These are phyloP conservation scores for Bombyx mandarina DNA, from an alignment of 1,140 invertebrate species.

Conservation along the genomic window DNA sequence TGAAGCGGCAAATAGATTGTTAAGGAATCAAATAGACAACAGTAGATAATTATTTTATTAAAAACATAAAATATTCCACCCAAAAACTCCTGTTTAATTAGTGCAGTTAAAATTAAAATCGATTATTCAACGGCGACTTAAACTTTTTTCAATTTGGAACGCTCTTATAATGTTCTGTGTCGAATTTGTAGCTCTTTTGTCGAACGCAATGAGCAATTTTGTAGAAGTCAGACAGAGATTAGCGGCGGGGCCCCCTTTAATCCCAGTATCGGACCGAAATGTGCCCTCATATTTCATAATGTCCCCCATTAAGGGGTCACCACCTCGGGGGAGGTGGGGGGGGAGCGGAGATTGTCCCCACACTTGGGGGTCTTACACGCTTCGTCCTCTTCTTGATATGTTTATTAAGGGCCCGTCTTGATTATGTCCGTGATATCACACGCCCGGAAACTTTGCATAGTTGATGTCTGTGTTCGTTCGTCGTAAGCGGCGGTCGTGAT, in stretches of 20 bases:
- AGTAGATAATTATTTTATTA: too few relatives aligned
- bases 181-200: slow-evolving; percentile 36
- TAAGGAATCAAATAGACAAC: too few relatives aligned
- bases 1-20: too few relatives aligned
- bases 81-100: too few relatives aligned
- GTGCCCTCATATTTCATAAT: slow-evolving; percentile 43
- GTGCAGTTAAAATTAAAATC: too few relatives aligned
- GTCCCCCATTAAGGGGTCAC: slow-evolving; percentile 9
- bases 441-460: too few relatives aligned
- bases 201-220: slow-evolving; percentile 33
- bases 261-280: slow-evolving; percentile 27
- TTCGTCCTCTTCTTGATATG: slow-evolving; percentile 25
- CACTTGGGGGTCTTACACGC: slow-evolving; percentile 11
- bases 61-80: too few relatives aligned
- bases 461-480: too few relatives aligned
- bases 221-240: slow-evolving; percentile 33
- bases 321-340: slow-evolving; percentile 1
- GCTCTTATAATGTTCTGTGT: slow-evolving; percentile 20
- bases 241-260: slow-evolving; percentile 26
- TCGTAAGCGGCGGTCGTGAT: too few relatives aligned
- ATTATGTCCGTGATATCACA: slow-evolving; percentile 21
- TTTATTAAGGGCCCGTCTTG: slow-evolving; percentile 28
- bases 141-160: slow-evolving; percentile 36
- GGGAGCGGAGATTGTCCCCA: slow-evolving; percentile 3
- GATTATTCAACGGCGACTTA: neutral